Percentiles rank a stretch among this genome's conserved stretches.
These are phyloP conservation scores for Scolopax bukidnonensis DNA, from an alignment of 2,797 vertebrate species.

Conservation along the genomic window DNA sequence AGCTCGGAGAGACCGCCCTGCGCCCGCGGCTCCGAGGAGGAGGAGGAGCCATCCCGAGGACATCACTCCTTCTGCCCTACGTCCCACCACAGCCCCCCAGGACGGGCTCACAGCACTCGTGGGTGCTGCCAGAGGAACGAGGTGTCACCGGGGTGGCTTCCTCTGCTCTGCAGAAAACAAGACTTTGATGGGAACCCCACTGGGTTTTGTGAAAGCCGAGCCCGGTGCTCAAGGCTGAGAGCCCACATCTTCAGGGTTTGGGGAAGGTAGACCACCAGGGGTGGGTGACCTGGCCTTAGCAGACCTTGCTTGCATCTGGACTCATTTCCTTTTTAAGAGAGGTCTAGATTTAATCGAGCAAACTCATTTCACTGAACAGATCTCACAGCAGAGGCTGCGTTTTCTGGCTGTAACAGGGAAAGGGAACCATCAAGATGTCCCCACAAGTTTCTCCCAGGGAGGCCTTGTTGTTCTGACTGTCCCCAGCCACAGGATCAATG, in stretches of 20 bases:
- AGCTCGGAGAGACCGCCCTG: slow-evolving; percentile 61
- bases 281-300: not conserved
- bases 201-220: not conserved
- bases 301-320: not conserved
- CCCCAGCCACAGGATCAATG: not conserved
- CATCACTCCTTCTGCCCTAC: not conserved
- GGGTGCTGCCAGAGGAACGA: not conserved
- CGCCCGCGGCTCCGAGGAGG: not conserved
- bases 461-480: not conserved
- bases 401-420: slow-evolving; percentile 11
- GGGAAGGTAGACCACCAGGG: not conserved
- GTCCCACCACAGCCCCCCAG: not conserved
- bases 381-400: slow-evolving; percentile 28
- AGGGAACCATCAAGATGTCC: not conserved
- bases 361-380: not conserved
- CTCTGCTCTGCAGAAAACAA: not conserved
- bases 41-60: not conserved
- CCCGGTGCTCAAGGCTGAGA: not conserved
- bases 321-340: not conserved
- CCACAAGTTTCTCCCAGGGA: not conserved
- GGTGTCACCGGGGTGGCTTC: not conserved
- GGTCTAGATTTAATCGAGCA: slow-evolving; percentile 53
- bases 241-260: not conserved
- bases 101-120: rapidly evolving
- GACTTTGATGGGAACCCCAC: rapidly evolving